Evolutionary conservation across 2,888 invertebrate genomes (phyloP).

Genomic region (Acanthacorydalis orientalis): DNA sequence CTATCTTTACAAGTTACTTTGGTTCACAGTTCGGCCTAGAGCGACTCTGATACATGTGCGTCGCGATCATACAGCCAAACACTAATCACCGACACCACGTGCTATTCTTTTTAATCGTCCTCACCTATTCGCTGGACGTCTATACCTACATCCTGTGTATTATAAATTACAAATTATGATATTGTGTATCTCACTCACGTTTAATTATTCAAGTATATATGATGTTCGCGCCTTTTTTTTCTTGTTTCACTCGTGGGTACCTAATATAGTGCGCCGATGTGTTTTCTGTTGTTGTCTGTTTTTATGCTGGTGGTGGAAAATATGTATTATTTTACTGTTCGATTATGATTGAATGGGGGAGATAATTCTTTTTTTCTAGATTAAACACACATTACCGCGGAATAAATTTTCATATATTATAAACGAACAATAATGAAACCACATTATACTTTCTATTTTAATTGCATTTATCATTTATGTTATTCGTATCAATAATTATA

Average conservation of each 20-base stretch:
- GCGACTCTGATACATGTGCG: slow-evolving; percentile 14
- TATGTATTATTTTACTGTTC: too few species aligned
- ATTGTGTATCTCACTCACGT: neutral
- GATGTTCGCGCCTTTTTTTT: neutral
- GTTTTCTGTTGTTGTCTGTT: neutral
- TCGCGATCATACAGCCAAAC: neutral
- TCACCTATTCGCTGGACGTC: neutral
- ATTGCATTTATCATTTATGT: too few species aligned
- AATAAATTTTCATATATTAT: neutral
- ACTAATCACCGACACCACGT: neutral
- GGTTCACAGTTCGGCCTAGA: slow-evolving; percentile 14
- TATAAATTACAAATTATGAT: neutral
- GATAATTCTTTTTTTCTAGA: neutral
- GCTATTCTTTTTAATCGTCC: too few species aligned
- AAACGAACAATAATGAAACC: too few species aligned
- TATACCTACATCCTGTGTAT: neutral
- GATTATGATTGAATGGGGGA: neutral
- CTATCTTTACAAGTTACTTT: slow-evolving; percentile 32
- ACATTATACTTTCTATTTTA: too few species aligned
- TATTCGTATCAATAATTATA: too few species aligned
- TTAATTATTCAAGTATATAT: neutral
- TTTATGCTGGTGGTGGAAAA: neutral
- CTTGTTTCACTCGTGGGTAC: neutral
- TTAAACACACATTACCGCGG: neutral
- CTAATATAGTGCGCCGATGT: too few species aligned